A percentile compares a stretch with the other conserved stretches of the same genome.
phyloP scores from a whole-genome alignment of 2,113 vertebrate species.

The Burhinus bistriatus region DNA sequence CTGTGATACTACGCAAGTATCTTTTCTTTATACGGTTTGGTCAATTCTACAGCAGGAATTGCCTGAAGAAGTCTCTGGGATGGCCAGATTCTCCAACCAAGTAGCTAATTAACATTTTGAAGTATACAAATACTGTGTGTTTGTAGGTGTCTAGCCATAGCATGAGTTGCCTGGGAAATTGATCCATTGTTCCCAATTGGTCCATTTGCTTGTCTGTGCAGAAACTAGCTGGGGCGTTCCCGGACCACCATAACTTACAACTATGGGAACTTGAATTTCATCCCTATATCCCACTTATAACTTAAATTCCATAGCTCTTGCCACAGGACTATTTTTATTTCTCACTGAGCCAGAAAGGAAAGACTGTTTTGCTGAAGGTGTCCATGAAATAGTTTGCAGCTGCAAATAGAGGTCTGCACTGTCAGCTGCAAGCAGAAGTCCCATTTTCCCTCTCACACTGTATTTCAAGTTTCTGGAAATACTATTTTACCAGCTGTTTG shows the following conservation, averaged over 20 bases:
- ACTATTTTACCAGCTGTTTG: slow-evolving; percentile 58
- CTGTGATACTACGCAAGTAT: not conserved
- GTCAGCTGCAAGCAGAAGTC: slow-evolving; percentile 36
- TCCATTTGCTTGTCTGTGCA: not conserved
- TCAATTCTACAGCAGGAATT: not conserved
- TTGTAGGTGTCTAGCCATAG: not conserved
- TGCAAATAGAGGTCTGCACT: slow-evolving; percentile 32
- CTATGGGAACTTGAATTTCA: not conserved
- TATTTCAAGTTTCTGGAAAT: slow-evolving; percentile 35
- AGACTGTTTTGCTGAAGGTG: slow-evolving; percentile 15
- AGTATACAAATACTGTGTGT: not conserved
- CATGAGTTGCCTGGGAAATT: not conserved
- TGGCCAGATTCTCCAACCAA: not conserved
- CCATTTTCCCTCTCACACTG: slow-evolving; percentile 1
- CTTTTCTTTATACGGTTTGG: not conserved
- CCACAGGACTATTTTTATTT: slow-evolving; percentile 29
- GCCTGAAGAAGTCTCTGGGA: not conserved
- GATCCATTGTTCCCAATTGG: not conserved
- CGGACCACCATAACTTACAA: not conserved
- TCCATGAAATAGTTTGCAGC: slow-evolving; percentile 54
- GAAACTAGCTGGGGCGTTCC: not conserved
- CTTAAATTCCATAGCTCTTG: slow-evolving; percentile 2
- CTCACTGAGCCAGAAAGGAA: slow-evolving; percentile 42
- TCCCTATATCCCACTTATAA: not conserved
- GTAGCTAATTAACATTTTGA: not conserved